phyloP scores from a whole-genome alignment of 2,113 vertebrate species.

The Passerina amoena region DNA sequence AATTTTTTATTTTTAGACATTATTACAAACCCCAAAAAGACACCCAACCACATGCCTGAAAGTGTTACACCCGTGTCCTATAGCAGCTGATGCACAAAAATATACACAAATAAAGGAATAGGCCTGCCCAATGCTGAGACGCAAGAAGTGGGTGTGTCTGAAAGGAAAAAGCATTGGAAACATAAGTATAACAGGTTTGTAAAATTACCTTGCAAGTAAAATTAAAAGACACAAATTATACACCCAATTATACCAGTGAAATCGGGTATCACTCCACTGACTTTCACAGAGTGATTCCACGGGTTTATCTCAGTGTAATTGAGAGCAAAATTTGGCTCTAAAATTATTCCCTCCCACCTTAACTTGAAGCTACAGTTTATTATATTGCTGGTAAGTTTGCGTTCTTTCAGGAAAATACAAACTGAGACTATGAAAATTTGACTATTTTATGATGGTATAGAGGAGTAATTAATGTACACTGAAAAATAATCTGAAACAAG shows the following conservation, averaged over 20 bases:
- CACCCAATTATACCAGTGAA: constrained; percentile 1
- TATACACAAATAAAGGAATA: constrained; percentile 56
- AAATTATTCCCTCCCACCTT: not conserved
- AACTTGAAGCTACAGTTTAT: not conserved
- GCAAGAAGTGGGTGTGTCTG: constrained; percentile 44
- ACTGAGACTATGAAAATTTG: not conserved
- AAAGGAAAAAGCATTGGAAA: constrained; percentile 65
- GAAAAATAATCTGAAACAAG: not conserved
- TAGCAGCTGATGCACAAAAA: constrained; percentile 49
- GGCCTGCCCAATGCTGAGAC: constrained; percentile 49
- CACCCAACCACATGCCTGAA: constrained; percentile 49
- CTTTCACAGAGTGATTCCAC: not conserved
- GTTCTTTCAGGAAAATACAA: not conserved
- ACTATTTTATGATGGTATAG: not conserved
- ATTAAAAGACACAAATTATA: constrained; percentile 24
- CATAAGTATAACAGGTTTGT: constrained; percentile 15
- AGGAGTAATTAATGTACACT: not conserved
- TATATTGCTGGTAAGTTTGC: not conserved
- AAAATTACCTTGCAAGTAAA: constrained; percentile 29
- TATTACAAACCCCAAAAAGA: constrained; percentile 14
- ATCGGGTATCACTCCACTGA: not conserved
- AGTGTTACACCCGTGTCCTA: constrained; percentile 46
- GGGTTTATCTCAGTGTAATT: not conserved
- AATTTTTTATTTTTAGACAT: not conserved
- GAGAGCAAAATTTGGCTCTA: constrained; percentile 19